Conservation (phyloP, 2,797 vertebrate genomes). For the Xerus rutilus region DNA sequence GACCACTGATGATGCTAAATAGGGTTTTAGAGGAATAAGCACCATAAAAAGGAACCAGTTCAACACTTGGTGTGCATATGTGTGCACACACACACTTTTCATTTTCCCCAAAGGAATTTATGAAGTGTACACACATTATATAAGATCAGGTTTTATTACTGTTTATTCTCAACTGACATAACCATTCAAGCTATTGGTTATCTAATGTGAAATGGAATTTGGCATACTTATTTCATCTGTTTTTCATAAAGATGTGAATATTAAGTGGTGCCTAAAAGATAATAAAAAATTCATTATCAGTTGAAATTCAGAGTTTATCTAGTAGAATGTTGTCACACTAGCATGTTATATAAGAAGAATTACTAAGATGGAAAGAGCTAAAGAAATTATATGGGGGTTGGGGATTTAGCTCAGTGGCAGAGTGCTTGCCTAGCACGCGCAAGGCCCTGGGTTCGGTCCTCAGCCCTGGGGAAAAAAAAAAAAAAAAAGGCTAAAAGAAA, state of each 20-base stretch:
- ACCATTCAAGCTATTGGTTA: neutral
- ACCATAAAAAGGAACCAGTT: neutral
- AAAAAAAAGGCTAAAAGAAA: neutral
- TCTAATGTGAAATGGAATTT: neutral
- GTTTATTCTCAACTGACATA: slow-evolving; percentile 16
- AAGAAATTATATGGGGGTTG: no score
- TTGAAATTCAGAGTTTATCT: no score
- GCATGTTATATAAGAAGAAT: no score
- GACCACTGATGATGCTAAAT: neutral
- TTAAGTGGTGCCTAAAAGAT: neutral
- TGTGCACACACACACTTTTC: neutral
- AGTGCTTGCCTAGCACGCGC: no score
- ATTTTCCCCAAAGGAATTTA: neutral
- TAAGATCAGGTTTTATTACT: neutral
- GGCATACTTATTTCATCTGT: neutral
- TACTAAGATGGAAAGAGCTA: no score
- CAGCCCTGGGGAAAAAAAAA: no score
- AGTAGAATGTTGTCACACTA: no score
- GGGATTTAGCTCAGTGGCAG: no score
- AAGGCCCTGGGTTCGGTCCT: no score
- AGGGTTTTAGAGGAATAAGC: neutral
- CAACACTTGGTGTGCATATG: neutral
- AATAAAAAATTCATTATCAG: neutral
- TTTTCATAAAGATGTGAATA: neutral
- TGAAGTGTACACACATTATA: neutral